Base-by-base conservation (phyloP, 2,113 vertebrate species). In the Setophaga kirtlandii region DNA sequence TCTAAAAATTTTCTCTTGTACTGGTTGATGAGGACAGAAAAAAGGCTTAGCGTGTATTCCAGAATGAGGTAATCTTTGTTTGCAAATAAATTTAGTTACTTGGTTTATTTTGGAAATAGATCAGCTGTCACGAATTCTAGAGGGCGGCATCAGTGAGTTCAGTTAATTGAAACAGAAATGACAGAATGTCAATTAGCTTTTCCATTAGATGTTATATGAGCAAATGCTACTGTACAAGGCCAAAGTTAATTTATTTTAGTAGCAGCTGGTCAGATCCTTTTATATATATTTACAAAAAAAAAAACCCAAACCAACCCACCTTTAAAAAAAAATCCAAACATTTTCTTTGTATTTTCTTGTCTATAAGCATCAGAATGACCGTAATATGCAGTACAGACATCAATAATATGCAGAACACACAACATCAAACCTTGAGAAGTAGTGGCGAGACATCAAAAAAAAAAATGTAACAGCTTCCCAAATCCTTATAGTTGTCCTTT, bases 111-210 rank as follows among this genome's bases (percentile, higher is more conserved):
- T 87, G 76, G 74, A 94, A 55, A 47, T 69, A 84, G 79, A 81
- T 97, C 83, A 90, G 21, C 74, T 94, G 91, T 80, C 78, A 89
- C 2, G 2, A 69, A 85, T 90, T 89, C 55, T 86, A 90, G 83
- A 92, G 92, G 76, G 62, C 0, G 11, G 71, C 64, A 93, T 92
- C 70, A 58, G 77, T 89, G 79, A 92, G 80, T 77, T 86, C 71
- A 84, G 75, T 74, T 96, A 91, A 81, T 63, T 82, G 91, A 96
- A 97, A 93, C 28, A 86, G 87, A 96, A 96, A 92, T 95, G 94
- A 92, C 59, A 94, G 85, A 83, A 97, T 27, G 56, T 90, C 90
- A 88, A 75, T 92, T 92, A 90, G 52, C 44, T 96, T 96, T 95
- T 93, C 81, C 77, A 84, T 77, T 90, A 73, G 67, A 49, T 75